Evolutionary conservation across 2,888 invertebrate genomes (phyloP), one percentile per base, ranked within the genome.

Genomic region (Invenusta paracnida): DNA sequence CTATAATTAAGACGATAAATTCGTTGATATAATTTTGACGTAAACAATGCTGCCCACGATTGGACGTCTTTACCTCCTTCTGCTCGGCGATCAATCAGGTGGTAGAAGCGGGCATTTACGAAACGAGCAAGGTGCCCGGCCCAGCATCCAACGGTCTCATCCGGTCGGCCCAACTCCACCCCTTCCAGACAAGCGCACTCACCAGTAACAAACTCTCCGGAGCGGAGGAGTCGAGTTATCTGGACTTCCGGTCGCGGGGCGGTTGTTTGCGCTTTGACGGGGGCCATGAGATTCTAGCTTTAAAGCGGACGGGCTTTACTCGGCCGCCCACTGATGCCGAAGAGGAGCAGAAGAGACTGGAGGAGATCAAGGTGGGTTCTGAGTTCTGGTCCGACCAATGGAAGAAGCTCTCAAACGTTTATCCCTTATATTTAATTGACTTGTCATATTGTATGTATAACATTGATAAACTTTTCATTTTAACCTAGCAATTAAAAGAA

Each of bases 261-360:
- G 48, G 48, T 17, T 5, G 11, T 17, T 17, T 48, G 5, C 48
- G 48, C 48, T 48, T 11, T 48, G 48, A 48, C 5, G 17, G 17
- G 48, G 48, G 48, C 17, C 48, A 48, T 17, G 48, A 48, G 17
- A 17, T 48, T 5, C 48, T 5, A 48, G 48, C 48, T 48, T 17
- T 5, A 11, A 5, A 11, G 5, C 48, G 11, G 11, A 48, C 17
- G 23, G 85, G 48, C 30, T 30, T 30, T 13, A 82, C 29, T 0
- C 85, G 25, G 2, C 48, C 66, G 11, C 27, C 29, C 48, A 28
- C 48, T 17, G 84, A 48, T 27, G 25, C 29, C 29, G 81, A 85
- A 67, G 48, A 81, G 67, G 27, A 67, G 86, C 17, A 31, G 0
- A 48, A n/a, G n/a, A 48, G 85, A 27, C 27, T 25, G 28, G 31